phyloP scores from a whole-genome alignment of 2,797 vertebrate genomes.

The Poeciliopsis infans region DNA sequence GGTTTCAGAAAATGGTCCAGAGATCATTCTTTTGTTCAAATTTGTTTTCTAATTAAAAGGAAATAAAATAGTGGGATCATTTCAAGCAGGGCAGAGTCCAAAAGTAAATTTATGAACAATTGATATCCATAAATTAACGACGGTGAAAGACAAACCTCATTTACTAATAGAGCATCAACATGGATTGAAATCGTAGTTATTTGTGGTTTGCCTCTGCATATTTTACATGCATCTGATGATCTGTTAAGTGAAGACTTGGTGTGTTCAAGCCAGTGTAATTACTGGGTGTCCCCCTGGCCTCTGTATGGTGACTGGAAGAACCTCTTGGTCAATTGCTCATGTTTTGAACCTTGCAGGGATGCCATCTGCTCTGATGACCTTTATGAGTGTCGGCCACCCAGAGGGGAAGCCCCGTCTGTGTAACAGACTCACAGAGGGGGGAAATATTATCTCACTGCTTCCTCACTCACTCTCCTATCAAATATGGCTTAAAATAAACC shows the following conservation, averaged over 20 bases:
- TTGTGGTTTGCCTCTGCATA: not conserved
- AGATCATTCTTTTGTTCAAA: not conserved
- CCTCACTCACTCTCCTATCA: slow-evolving; percentile 15
- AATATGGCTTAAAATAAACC: not conserved
- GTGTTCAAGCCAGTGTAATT: slow-evolving; percentile 6
- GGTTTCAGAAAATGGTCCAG: not conserved
- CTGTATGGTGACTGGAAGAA: not conserved
- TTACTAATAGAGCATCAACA: not conserved
- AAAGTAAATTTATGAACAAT: too few species aligned
- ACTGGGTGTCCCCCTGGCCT: not conserved
- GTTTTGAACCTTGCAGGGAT: slow-evolving; percentile 48
- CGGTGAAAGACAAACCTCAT: not conserved
- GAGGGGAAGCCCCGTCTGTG: slow-evolving; percentile 55
- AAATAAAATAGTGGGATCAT: not conserved
- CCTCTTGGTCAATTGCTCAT: slow-evolving; percentile 46
- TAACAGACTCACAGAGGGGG: slow-evolving; percentile 21
- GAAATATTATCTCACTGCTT: slow-evolving; percentile 28
- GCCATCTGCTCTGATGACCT: slow-evolving; percentile 70
- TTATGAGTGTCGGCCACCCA: slow-evolving; percentile 46
- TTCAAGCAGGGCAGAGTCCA: not conserved
- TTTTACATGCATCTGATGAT: not conserved
- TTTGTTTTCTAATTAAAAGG: not conserved
- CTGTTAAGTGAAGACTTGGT: not conserved
- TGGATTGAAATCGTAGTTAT: not conserved
- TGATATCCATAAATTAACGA: not conserved